Evolutionary conservation across 2,113 vertebrate genomes (phyloP), one percentile per base, ranked within the genome.

Genomic region (Phocoena sinus): DNA sequence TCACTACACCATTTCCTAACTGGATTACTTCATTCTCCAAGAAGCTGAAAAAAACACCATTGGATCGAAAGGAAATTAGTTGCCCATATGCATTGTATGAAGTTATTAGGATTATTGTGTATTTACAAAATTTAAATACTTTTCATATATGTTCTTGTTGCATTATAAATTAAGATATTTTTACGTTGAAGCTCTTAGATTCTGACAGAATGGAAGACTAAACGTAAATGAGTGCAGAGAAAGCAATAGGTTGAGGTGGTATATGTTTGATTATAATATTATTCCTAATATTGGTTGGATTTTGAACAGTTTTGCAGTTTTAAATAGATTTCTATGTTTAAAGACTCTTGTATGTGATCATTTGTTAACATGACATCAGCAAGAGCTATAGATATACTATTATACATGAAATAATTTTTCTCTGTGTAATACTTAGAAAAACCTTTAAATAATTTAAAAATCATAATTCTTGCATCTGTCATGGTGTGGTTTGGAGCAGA

Each of bases 131-230:
- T 95, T 84, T 98, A 97, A 96, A 87, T 98, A 97, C 53, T 98
- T 98, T 96, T 97, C 28, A 96, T 98, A 96, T 95, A 97, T 96
- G 73, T 97, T 93, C 97, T 97, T 97, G 62, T 98, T 97, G 79
- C 97, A 96, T 98, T 94, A 97, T 96, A 98, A 98, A 98, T 98
- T 97, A 98, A 98, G 92, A 73, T 95, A 73, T 83, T 96, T 98
- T 98, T 98, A 97, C 93, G 91, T 91, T 94, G 98, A 98, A 98
- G 97, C 91, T 98, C 98, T 98, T 98, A 97, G 94, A 97, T 96
- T 98, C 97, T 94, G 98, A 98, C 97, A 98, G 38, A 97, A 96
- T 98, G 98, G 99, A 99, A 99, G 98, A 99, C 98, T 98, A 98
- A 98, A 98, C 93, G 97, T 98, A 94, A 98, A 98, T 97, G 96